Evolutionary conservation across 2,113 vertebrate species (phyloP).

Genomic region (Mobula hypostoma): DNA sequence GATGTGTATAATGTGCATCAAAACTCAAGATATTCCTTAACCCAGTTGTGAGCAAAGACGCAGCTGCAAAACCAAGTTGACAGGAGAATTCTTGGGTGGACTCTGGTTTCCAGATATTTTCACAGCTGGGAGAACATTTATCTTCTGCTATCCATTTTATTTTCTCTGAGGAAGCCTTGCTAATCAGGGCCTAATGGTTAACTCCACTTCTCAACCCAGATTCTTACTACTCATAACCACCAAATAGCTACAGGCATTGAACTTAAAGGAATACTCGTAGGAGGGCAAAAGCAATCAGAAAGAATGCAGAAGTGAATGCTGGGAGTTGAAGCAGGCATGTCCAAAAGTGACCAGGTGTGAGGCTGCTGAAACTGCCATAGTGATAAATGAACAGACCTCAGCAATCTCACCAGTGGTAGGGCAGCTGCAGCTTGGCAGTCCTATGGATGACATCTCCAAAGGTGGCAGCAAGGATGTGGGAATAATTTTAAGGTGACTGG

Average conservation of each 20-base stretch:
- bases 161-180: background rate
- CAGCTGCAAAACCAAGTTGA: slow-evolving; percentile 16
- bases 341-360: no score
- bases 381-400: no score
- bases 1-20: background rate
- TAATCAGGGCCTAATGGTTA: background rate
- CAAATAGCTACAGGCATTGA: background rate
- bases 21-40: background rate
- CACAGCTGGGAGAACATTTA: background rate
- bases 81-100: background rate
- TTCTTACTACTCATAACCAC: background rate
- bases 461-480: no score
- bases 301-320: no score
- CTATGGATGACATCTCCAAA: no score
- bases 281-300: no score
- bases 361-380: no score
- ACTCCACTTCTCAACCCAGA: background rate
- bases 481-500: no score
- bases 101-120: background rate
- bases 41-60: background rate
- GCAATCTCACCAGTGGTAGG: no score
- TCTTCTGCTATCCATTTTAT: background rate
- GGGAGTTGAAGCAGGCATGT: no score
- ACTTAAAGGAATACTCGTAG: no score
- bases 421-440: no score